Percentiles rank a stretch among this genome's conserved stretches.
Evolutionary conservation across 2,888 invertebrate species (phyloP).

Genomic region (Syritta pipiens): DNA sequence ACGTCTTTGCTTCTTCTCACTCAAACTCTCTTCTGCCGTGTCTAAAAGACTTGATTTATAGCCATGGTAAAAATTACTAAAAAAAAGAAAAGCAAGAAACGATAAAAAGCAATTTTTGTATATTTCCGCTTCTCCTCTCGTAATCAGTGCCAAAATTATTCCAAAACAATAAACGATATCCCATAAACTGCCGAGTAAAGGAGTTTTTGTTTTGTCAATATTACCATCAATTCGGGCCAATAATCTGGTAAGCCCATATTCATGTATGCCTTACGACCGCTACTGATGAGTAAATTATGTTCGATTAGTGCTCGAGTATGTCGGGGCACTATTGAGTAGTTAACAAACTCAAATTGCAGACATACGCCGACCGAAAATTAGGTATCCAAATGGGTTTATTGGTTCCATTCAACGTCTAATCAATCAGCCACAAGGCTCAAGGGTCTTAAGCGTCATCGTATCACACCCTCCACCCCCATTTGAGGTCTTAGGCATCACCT

Average conservation of each 20-base stretch:
- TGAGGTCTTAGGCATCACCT: slow-evolving; percentile 1
- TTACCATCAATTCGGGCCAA: slow-evolving; percentile 9
- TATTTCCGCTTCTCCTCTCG: neutral
- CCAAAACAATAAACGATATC: slow-evolving; percentile 22
- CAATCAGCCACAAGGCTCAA: slow-evolving; percentile 1
- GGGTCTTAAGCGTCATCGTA: slow-evolving; percentile 22
- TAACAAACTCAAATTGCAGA: slow-evolving; percentile 19
- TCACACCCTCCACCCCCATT: slow-evolving; percentile 19
- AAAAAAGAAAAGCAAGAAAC: neutral
- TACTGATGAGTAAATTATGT: slow-evolving; percentile 9
- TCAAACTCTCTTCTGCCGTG: too few species aligned
- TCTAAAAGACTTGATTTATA: too few species aligned
- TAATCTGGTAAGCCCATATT: neutral
- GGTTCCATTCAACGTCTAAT: slow-evolving; percentile 17
- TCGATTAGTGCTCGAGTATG: slow-evolving; percentile 21
- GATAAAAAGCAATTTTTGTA: neutral
- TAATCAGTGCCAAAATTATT: slow-evolving; percentile 20
- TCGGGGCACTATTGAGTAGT: neutral
- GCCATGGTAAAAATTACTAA: slow-evolving; percentile 6
- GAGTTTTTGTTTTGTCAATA: slow-evolving; percentile 61
- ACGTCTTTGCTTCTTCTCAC: too few species aligned
- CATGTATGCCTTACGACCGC: neutral
- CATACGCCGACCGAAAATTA: neutral
- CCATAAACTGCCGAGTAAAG: neutral
- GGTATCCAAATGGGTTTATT: slow-evolving; percentile 14